A percentile compares a stretch with the other conserved stretches of the same genome.
These are phyloP conservation scores for Bryconaethiops microstoma DNA, from an alignment of 2,797 vertebrate species.

Conservation along the genomic window DNA sequence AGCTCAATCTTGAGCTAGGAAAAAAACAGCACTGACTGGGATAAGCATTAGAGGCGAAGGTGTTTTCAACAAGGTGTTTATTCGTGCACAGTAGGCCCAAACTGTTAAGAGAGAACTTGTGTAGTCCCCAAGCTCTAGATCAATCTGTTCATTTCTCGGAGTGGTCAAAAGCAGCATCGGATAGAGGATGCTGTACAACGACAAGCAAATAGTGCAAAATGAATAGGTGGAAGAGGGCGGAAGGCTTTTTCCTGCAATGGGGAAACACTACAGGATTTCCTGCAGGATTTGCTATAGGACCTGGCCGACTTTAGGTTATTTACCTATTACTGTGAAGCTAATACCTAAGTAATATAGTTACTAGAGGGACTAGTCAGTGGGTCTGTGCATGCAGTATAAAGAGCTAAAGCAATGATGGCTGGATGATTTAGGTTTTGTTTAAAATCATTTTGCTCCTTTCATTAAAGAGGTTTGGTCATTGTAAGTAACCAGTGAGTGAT, in stretches of 20 bases:
- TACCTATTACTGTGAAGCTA: neutral
- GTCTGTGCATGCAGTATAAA: too few relatives aligned
- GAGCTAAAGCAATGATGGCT: too few relatives aligned
- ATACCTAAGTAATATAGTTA: neutral
- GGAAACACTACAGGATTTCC: slow-evolving; percentile 41
- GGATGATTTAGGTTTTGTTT: neutral
- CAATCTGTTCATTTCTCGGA: neutral
- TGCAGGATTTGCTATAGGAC: slow-evolving; percentile 1
- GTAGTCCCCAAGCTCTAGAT: neutral
- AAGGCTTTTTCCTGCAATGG: slow-evolving; percentile 12
- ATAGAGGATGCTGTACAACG: neutral
- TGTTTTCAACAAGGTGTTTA: slow-evolving; percentile 4
- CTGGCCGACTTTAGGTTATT: neutral
- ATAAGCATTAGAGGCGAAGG: neutral
- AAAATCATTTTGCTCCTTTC: neutral
- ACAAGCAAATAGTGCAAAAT: neutral
- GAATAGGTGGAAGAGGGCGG: slow-evolving; percentile 31
- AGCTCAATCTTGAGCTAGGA: neutral
- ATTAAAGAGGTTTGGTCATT: neutral
- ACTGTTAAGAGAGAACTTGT: neutral
- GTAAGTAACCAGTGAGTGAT: too few relatives aligned
- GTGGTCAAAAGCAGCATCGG: neutral
- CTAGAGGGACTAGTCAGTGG: neutral
- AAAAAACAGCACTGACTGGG: neutral
- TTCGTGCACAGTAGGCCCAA: neutral